Evolutionary conservation across 2,113 vertebrate species (phyloP).

Genomic region (Sprattus sprattus): DNA sequence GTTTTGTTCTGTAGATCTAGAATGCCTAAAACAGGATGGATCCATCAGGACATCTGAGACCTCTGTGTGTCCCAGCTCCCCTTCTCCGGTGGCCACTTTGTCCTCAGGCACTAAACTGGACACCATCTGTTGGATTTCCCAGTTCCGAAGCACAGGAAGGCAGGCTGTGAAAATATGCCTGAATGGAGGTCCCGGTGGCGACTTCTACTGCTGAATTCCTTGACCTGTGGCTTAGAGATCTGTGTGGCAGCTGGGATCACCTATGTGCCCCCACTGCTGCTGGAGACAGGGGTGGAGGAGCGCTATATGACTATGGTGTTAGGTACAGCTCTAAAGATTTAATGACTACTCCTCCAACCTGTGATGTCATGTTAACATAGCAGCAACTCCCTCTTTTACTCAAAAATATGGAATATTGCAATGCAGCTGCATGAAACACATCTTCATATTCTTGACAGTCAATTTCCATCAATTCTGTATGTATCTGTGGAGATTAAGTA

Average conservation of each 20-base stretch:
- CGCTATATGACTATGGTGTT: conserved; percentile 82
- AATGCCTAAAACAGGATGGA: conserved; percentile 70
- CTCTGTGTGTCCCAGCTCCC: conserved; percentile 47
- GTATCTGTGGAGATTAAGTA: background rate
- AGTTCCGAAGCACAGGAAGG: conserved; percentile 50
- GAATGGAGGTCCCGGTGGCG: conserved; percentile 76
- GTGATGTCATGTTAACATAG: too few relatives aligned
- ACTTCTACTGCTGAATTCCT: conserved; percentile 75
- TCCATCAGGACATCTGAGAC: conserved; percentile 55
- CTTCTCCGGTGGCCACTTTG: conserved; percentile 32
- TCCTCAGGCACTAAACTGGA: conserved; percentile 39
- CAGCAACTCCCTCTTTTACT: too few relatives aligned
- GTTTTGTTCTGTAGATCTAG: conserved; percentile 55
- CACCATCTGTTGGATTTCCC: conserved; percentile 41
- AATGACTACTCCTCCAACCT: too few relatives aligned
- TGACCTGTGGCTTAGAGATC: conserved; percentile 80
- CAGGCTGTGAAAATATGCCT: conserved; percentile 67
- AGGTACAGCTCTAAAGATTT: conserved; percentile 56
- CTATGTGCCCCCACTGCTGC: conserved; percentile 76
- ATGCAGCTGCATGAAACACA: too few relatives aligned
- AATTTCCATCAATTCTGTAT: too few relatives aligned
- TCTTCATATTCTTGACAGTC: background rate
- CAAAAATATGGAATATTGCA: too few relatives aligned
- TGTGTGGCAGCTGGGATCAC: conserved; percentile 79
- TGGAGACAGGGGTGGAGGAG: conserved; percentile 77